Evolutionary conservation across 2,797 vertebrate genomes (phyloP), one percentile per base, ranked within the genome.

Genomic region (Dendrocincla tyrannina): DNA sequence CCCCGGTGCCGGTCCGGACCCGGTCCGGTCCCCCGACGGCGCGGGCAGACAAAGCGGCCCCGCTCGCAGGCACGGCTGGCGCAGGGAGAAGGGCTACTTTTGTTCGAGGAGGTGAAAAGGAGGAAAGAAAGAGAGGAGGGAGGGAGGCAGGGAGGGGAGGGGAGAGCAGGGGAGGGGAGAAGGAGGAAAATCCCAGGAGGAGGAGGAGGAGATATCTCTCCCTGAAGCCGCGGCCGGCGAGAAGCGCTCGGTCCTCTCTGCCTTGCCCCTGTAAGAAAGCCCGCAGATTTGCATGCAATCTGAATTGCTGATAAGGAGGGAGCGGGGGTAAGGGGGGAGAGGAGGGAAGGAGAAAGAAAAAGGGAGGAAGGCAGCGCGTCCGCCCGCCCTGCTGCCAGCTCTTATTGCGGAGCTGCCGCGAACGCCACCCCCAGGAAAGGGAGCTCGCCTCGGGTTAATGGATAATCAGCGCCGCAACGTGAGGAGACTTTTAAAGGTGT

Each of bases 271-370:
- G 94, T 59, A 90, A 88, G 91, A 92, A 91, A 95, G 89, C 91
- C 81, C 33, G 44, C 94, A 96, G 94, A 98, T 99, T 98, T 98
- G 98, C 98, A 98, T 98, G 98, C 96, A 96, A 98, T 98, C 98
- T 98, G 98, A 99, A 99, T 98, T 97, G 98, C 98, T 98, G 98
- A 98, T 98, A 97, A 98, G 97, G 97, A 92, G 91, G 96, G 96
- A 96, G 89, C 49, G 77, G 60, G 81, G 67, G 66, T 19, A 35
- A 84, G 33, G 72, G 44, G 41, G 50, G 44, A 42, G 24, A 13
- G 70, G 19, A 47, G 30, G 27, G 19, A 50, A 19, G 32, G 7
- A 30, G 13, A 53, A 20, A 16, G 2, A 79, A 85, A 35, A 1
- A 63, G 49, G 56, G 19, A 75, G 62, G 69, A 11, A 74, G 77